These are phyloP conservation scores for Amia ocellicauda DNA, from an alignment of 2,113 vertebrate species.

Conservation along the genomic window DNA sequence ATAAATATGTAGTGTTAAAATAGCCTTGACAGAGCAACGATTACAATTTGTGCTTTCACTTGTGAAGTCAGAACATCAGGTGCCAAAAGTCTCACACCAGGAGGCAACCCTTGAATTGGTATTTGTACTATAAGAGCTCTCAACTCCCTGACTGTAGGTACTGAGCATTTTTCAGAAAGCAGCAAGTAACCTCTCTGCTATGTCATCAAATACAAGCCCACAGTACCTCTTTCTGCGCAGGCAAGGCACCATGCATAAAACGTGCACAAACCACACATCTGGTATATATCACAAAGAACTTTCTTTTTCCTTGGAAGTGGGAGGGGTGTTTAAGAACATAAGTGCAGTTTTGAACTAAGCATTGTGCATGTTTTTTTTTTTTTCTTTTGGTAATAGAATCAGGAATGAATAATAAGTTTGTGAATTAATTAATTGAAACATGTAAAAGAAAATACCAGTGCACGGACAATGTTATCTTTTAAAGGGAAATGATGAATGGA, in stretches of 20 bases:
- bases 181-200: background rate
- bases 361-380: too few species aligned
- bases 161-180: background rate
- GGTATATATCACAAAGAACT: constrained; percentile 14
- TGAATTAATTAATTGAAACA: background rate
- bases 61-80: background rate
- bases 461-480: too few species aligned
- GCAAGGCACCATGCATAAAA: background rate
- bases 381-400: background rate
- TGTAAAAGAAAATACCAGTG: background rate
- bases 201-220: background rate
- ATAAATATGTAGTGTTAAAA: background rate
- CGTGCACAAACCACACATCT: constrained; percentile 4
- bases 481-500: too few species aligned
- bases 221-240: background rate
- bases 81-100: background rate
- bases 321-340: too few species aligned
- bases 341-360: too few species aligned
- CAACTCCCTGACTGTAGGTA: background rate
- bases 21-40: background rate
- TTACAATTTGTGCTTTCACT: background rate
- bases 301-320: too few species aligned
- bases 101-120: background rate
- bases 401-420: background rate
- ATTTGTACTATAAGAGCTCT: background rate